Base-by-base conservation (phyloP, 2,888 invertebrate genomes). In the Cactoblastis cactorum region DNA sequence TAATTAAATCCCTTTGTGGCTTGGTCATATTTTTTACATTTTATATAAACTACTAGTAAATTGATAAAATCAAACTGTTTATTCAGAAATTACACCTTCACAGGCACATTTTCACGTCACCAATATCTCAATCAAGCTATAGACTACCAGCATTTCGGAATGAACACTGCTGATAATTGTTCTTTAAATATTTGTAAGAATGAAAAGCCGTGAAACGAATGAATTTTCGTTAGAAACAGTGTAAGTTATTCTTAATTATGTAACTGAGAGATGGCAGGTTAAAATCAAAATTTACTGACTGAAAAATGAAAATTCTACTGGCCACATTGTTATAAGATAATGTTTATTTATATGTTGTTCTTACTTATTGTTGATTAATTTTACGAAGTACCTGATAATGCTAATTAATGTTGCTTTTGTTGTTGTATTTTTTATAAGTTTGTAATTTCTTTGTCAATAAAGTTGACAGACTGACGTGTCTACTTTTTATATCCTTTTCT, bases 361-460 rank as follows among this genome's bases (percentile, higher is more conserved):
- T 11, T 45, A 45, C 15, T 33, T 18, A 12, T 45, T 45, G 33
- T 33, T 45, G 14, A 47, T 15, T 22, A 47, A 35, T 35, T 47
- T 47, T 22, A 34, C 22, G 8, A 22, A 35, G 35, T 34, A 35
- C 35, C 34, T 35, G 22, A 35, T 46, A 34, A 34, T 19, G 33
- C 6, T 46, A 34, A 12, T 34, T 4, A 19, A 12, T 9, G 8
- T 28, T 15, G 12, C 12, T 18, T 3, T 46, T 46, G 8, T 19
- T 47, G 35, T 19, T 37, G 8, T 37, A 17, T 35, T 34, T 35
- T 34, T 22, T 34, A 9, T 43, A 43, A 28, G 28, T 47, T 22
- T 35, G 14, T 35, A 3, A 22, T 34, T 12, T 5, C 37, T 12
- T 35, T 47, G 46, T 47, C 35, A 47, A 47, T 47, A 47, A 47